Evolutionary conservation across 2,113 vertebrate genomes (phyloP).

Genomic region (Malaclemys terrapin): DNA sequence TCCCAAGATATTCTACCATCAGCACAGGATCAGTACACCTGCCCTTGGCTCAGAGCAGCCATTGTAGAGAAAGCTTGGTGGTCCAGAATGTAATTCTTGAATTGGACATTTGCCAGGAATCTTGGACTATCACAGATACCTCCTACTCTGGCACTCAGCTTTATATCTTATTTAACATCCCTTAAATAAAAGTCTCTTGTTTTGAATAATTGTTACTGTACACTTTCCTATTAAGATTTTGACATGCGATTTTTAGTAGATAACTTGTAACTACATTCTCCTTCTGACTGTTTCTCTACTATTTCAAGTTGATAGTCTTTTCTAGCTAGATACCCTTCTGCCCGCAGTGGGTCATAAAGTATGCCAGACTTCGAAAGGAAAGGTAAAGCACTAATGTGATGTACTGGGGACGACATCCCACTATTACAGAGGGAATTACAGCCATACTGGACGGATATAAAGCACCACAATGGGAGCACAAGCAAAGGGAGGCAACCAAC

Average conservation of each 20-base stretch:
- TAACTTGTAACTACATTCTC: background rate
- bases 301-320: background rate
- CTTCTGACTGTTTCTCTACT: background rate
- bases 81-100: no score
- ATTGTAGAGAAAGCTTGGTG: no score
- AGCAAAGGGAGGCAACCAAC: background rate
- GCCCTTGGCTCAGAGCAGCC: no score
- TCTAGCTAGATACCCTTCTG: background rate
- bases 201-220: background rate
- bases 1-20: no score
- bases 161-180: background rate
- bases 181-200: background rate
- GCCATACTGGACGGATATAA: background rate
- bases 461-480: background rate
- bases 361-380: background rate
- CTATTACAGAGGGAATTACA: background rate
- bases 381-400: background rate
- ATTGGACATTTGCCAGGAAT: no score
- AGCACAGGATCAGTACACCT: no score
- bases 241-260: background rate
- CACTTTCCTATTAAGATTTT: background rate
- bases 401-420: background rate
- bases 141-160: background rate
- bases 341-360: background rate
- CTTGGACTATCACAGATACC: no score